phyloP scores from a whole-genome alignment of 2,888 invertebrate genomes.

The Anthoptus insignis region DNA sequence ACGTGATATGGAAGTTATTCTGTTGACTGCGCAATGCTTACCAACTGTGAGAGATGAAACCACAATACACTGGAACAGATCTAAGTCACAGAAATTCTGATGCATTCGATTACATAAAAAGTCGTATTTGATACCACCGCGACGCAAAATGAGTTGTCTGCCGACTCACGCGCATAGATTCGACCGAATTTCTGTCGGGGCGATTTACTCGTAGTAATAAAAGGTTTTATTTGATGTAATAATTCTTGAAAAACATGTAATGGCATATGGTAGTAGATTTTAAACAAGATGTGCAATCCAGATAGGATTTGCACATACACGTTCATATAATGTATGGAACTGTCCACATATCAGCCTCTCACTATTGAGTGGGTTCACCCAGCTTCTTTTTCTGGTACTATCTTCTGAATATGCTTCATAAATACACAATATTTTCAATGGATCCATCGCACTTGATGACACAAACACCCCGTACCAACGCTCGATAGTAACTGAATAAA shows the following conservation, averaged over 20 bases:
- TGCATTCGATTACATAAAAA: constrained; percentile 6
- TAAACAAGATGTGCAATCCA: constrained; percentile 22
- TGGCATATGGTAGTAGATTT: constrained; percentile 27
- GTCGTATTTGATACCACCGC: neutral
- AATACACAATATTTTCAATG: constrained; percentile 41
- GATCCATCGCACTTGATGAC: constrained; percentile 38
- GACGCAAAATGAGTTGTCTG: constrained; percentile 12
- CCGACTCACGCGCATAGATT: neutral
- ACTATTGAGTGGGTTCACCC: constrained; percentile 8
- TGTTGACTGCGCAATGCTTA: too few species aligned
- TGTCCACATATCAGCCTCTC: constrained; percentile 1
- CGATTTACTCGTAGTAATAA: neutral
- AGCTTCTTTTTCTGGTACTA: constrained; percentile 4
- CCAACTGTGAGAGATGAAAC: too few species aligned
- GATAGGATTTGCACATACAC: constrained; percentile 24
- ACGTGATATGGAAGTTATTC: too few species aligned
- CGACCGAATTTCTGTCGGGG: neutral
- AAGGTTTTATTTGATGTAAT: neutral
- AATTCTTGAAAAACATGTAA: constrained; percentile 8
- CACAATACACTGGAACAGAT: too few species aligned
- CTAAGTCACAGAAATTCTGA: neutral
- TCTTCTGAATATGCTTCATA: constrained; percentile 34
- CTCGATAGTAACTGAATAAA: constrained; percentile 17
- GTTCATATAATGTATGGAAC: constrained; percentile 7
- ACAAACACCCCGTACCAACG: constrained; percentile 30